Conservation (phyloP, 2,113 vertebrate species). For the Gobius niger region DNA sequence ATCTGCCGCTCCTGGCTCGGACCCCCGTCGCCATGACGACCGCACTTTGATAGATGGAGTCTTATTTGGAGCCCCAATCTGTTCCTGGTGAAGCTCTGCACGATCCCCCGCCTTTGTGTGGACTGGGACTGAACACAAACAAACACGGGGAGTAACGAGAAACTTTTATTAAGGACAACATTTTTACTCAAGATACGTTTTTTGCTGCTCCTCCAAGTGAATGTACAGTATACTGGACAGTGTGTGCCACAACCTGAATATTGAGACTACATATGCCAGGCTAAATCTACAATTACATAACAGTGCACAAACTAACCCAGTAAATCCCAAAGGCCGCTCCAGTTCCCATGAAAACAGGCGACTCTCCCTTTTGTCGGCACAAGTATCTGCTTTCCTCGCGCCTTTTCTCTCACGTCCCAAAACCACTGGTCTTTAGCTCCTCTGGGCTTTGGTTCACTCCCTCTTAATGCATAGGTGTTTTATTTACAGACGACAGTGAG, state of each 20-base stretch:
- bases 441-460: conserved; percentile 10
- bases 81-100: conserved; percentile 30
- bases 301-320: conserved; percentile 24
- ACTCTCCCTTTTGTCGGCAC: conserved; percentile 16
- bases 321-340: conserved; percentile 18
- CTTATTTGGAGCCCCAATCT: conserved; percentile 60
- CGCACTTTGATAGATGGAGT: conserved; percentile 45
- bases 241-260: not conserved
- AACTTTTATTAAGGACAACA: not conserved
- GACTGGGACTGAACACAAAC: conserved; percentile 14
- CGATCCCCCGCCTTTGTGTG: conserved; percentile 12
- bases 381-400: conserved; percentile 53
- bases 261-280: not conserved
- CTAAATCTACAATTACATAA: conserved; percentile 23
- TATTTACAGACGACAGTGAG: conserved; percentile 12
- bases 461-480: conserved; percentile 7
- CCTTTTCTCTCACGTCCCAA: conserved; percentile 27
- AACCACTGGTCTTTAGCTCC: conserved; percentile 44
- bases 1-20: conserved; percentile 62
- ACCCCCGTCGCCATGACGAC: conserved; percentile 65
- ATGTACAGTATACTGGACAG: too few species aligned
- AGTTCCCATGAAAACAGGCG: conserved; percentile 49
- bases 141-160: not conserved
- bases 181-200: not conserved
- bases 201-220: too few species aligned